Evolutionary conservation across 2,888 invertebrate genomes (phyloP).

Genomic region (Leptarthrus brevirostris): DNA sequence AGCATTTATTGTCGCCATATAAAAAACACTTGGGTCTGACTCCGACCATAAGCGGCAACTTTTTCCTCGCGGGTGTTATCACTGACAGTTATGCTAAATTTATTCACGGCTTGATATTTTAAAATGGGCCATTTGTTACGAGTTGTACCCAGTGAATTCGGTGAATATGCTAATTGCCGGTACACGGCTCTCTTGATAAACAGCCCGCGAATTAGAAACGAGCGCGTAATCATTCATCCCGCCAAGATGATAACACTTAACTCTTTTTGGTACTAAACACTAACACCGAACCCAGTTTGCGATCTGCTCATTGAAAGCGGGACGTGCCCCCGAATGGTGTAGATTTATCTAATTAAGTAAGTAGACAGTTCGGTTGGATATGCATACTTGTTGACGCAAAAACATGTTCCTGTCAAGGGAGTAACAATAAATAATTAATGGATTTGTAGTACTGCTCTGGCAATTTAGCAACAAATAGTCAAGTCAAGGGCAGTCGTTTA

Average conservation of each 20-base stretch:
- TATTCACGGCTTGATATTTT: constrained; percentile 14
- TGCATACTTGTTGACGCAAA: constrained; percentile 12
- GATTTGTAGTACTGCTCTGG: neutral
- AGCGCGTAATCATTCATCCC: constrained; percentile 32
- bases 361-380: constrained; percentile 8
- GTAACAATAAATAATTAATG: constrained; percentile 35
- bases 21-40: too few species aligned
- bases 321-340: neutral
- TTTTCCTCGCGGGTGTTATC: neutral
- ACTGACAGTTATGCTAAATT: constrained; percentile 8
- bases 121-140: constrained; percentile 28
- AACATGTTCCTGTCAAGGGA: constrained; percentile 37
- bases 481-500: constrained; percentile 18
- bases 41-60: neutral
- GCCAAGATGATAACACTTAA: constrained; percentile 30
- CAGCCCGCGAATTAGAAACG: constrained; percentile 8
- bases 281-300: too few species aligned
- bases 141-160: neutral
- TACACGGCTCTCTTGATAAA: constrained; percentile 14
- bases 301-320: too few species aligned
- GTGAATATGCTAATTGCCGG: constrained; percentile 37
- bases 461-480: neutral
- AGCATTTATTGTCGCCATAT: too few species aligned
- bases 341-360: constrained; percentile 38
- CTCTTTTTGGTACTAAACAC: too few species aligned